These are phyloP conservation scores for Phrynocephalus guinanensis DNA, from an alignment of 2,797 vertebrate species.

Conservation along the genomic window DNA sequence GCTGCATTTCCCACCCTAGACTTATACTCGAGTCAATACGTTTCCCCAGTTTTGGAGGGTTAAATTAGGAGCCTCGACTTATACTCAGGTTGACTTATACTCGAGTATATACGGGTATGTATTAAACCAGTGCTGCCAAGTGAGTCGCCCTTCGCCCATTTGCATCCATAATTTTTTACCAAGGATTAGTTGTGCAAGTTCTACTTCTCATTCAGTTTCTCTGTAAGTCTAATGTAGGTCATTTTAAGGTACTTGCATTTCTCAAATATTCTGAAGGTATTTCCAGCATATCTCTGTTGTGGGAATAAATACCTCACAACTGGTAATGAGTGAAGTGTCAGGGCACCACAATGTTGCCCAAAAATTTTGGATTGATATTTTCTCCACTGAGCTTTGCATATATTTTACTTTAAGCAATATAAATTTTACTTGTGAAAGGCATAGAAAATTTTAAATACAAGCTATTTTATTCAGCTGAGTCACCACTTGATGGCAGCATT, in stretches of 20 bases:
- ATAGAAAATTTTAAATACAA: not conserved
- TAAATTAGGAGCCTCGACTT: too few species aligned
- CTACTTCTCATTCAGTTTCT: rapidly evolving
- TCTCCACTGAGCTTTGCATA: not conserved
- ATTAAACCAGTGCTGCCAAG: too few species aligned
- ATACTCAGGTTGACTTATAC: too few species aligned
- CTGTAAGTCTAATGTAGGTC: rapidly evolving
- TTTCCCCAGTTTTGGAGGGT: too few species aligned
- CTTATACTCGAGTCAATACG: too few species aligned
- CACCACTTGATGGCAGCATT: conserved; percentile 81
- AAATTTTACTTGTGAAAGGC: not conserved
- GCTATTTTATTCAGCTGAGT: conserved; percentile 26
- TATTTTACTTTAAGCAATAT: not conserved
- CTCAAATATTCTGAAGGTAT: not conserved
- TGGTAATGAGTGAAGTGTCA: not conserved
- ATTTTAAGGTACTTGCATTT: not conserved
- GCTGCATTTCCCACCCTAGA: too few species aligned
- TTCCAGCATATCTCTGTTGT: not conserved
- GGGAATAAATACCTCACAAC: not conserved
- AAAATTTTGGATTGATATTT: not conserved
- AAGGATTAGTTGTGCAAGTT: not conserved
- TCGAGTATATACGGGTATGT: too few species aligned
- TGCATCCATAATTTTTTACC: not conserved
- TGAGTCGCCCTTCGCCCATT: not conserved
- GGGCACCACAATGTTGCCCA: not conserved